Base-by-base conservation (phyloP, 2,888 invertebrate species). In the Subacronicta megacephala region DNA sequence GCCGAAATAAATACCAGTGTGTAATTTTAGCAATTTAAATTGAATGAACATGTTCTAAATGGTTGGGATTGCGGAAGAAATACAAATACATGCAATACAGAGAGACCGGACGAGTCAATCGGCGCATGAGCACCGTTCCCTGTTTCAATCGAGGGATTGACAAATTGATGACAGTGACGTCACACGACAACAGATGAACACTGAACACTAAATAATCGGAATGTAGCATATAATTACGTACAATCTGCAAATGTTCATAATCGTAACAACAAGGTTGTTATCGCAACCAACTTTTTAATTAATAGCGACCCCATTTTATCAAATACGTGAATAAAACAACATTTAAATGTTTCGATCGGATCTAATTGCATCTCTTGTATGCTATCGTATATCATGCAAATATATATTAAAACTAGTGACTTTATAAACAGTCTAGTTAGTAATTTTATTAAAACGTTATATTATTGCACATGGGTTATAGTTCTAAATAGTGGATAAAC, bases 61-160 rank as follows among this genome's bases (percentile, higher is more conserved):
- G 62, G 73, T 64, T 63, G 80, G 78, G 88, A 90, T 90, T 92
- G 88, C 90, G 90, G 90, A 90, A 90, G 87, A 83, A 81, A 83
- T 80, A 81, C 82, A 84, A 80, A 82, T 77, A 78, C 81, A 83
- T 82, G 81, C 53, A 65, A 43, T 71, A 57, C 51, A 44, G 80
- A 77, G 73, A 75, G 83, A 88, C 93, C 93, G 93, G 93, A 93
- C 83, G 92, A 91, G 78, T 76, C 92, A 93, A 93, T 93, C 92
- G 85, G 75, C 86, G 85, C 85, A 71, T 72, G 82, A 84, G 84
- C 83, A 85, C 59, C 83, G 83, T 84, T 87, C 91, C 89, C 90
- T 80, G 79, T 81, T 84, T 78, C 83, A 79, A 82, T 82, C 75
- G 82, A 84, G 88, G 87, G 88, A 84, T 78, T 78, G 72, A 64